Conservation (phyloP, 2,888 invertebrate genomes). For the Eupithecia inturbata region DNA sequence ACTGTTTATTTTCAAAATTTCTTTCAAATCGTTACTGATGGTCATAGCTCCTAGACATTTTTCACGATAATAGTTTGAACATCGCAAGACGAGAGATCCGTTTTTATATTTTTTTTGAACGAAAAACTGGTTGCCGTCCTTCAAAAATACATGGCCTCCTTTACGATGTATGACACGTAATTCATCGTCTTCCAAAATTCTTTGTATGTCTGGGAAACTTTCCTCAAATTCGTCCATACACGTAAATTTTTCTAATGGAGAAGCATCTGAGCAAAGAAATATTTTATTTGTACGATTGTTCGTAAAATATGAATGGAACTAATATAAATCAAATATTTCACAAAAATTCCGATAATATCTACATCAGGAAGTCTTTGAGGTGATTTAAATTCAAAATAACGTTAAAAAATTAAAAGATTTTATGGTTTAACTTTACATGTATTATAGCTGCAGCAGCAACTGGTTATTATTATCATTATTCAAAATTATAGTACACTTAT, state of each 20-base stretch:
- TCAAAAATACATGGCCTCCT: too few species aligned
- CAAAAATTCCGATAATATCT: background rate
- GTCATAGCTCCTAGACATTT: too few species aligned
- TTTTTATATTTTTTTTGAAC: too few species aligned
- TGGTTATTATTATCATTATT: background rate
- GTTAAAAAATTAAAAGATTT: background rate
- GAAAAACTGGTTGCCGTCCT: too few species aligned
- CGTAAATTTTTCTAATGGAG: background rate
- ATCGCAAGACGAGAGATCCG: too few species aligned
- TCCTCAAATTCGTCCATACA: too few species aligned
- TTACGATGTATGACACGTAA: too few species aligned
- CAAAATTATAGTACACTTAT: background rate
- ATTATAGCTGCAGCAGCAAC: background rate
- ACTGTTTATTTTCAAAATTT: too few species aligned
- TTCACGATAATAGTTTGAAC: too few species aligned
- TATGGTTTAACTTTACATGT: background rate
- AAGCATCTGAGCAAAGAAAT: too few species aligned
- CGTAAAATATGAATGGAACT: background rate
- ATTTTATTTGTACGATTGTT: background rate
- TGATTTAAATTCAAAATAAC: background rate
- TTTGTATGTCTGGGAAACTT: too few species aligned
- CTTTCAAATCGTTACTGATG: too few species aligned
- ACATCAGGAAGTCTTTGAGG: background rate
- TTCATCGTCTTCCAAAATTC: background rate
- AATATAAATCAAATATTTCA: background rate